Percentiles rank a stretch among this genome's conserved stretches.
These are phyloP conservation scores for Laticauda laticaudata DNA, from an alignment of 2,113 vertebrate genomes.

Conservation along the genomic window DNA sequence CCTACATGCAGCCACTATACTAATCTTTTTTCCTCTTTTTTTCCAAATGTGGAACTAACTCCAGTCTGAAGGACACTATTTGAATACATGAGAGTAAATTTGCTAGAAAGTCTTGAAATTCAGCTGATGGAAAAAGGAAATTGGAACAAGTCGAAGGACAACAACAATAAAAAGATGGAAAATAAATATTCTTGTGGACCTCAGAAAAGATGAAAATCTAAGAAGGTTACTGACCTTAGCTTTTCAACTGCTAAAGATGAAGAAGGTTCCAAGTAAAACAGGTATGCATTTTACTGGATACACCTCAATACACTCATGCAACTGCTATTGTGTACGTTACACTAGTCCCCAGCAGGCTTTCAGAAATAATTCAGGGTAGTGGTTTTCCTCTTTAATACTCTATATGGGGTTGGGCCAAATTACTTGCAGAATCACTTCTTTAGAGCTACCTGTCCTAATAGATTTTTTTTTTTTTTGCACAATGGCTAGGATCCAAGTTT, in stretches of 20 bases:
- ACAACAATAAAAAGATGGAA: neutral
- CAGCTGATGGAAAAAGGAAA: neutral
- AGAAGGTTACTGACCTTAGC: neutral
- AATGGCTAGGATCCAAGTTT: neutral
- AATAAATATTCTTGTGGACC: neutral
- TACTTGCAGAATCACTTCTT: neutral
- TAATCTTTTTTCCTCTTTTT: neutral
- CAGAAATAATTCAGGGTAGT: neutral
- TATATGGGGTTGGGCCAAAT: neutral
- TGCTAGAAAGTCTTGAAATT: neutral
- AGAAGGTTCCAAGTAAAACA: neutral
- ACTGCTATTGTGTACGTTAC: neutral
- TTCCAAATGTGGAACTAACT: neutral
- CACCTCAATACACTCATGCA: neutral
- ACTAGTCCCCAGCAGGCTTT: neutral
- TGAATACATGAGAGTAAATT: neutral
- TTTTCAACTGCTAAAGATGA: neutral
- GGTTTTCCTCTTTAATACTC: neutral
- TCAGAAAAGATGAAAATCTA: neutral
- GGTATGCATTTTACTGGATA: neutral
- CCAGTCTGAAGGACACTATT: neutral
- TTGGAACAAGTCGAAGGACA: neutral
- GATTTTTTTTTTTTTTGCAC: neutral
- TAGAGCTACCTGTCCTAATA: neutral
- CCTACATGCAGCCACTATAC: neutral